Evolutionary conservation across 2,113 vertebrate species (phyloP).

Genomic region (Ceratotherium simum): DNA sequence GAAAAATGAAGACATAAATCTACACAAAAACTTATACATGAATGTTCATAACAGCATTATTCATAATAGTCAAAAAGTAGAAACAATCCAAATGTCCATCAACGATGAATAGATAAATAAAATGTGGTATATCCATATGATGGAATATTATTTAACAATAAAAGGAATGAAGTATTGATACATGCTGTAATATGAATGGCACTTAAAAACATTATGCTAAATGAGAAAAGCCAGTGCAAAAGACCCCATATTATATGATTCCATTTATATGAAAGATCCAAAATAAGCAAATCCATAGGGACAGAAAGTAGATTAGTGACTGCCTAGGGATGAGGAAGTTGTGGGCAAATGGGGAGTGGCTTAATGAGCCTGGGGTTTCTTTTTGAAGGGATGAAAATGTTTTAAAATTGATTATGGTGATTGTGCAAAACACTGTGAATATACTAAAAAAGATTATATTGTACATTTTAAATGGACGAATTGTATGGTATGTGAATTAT

Average conservation of each 20-base stretch:
- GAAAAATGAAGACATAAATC: neutral
- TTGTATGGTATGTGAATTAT: neutral
- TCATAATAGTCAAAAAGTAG: neutral
- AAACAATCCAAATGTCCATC: neutral
- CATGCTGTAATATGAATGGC: neutral
- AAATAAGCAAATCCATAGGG: neutral
- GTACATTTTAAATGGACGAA: neutral
- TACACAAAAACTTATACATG: neutral
- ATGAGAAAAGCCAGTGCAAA: neutral
- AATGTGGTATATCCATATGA: neutral
- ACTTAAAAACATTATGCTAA: neutral
- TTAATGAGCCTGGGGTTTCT: neutral
- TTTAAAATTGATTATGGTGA: neutral
- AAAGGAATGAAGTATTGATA: neutral
- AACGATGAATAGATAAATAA: neutral
- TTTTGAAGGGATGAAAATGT: neutral
- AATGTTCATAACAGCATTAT: neutral
- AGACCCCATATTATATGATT: neutral
- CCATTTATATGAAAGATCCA: neutral
- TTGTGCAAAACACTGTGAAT: neutral
- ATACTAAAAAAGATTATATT: neutral
- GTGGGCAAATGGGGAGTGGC: neutral
- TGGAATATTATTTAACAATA: neutral
- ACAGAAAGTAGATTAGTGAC: neutral
- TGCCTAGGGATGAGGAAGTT: neutral